These are phyloP conservation scores for Drosophila yakuba DNA, from an alignment of 1,140 invertebrate species.

Conservation along the genomic window DNA sequence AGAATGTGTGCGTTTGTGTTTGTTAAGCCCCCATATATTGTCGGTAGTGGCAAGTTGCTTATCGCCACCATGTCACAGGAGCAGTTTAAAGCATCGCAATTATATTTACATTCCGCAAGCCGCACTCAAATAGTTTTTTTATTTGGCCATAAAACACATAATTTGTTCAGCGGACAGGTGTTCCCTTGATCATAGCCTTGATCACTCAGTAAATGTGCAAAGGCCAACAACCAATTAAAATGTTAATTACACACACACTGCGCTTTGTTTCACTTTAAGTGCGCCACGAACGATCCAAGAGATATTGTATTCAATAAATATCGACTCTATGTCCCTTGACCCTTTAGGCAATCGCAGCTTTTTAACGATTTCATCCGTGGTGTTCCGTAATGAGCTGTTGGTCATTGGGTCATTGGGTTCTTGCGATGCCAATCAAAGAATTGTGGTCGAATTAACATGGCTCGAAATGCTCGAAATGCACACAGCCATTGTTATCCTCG, in stretches of 20 bases:
- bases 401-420: constrained; percentile 15
- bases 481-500: constrained; percentile 13
- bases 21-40: constrained; percentile 31
- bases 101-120: constrained; percentile 32
- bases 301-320: constrained; percentile 2
- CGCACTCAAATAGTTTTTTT: constrained; percentile 34
- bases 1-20: constrained; percentile 12
- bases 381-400: constrained; percentile 31
- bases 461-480: constrained; percentile 12
- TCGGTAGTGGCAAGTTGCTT: constrained; percentile 30
- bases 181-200: constrained; percentile 5
- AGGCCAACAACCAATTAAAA: constrained; percentile 42
- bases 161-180: constrained; percentile 1
- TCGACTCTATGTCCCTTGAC: neutral
- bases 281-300: constrained; percentile 2
- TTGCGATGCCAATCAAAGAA: constrained; percentile 16
- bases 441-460: constrained; percentile 17
- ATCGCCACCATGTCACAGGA: constrained; percentile 22
- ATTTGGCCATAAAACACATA: constrained; percentile 13
- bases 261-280: neutral
- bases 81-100: constrained; percentile 38
- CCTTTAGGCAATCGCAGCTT: constrained; percentile 17
- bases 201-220: constrained; percentile 19
- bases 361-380: constrained; percentile 8
- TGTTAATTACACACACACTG: constrained; percentile 30